Conservation (phyloP, 2,888 invertebrate genomes). For the Pristionchus arcanus region DNA sequence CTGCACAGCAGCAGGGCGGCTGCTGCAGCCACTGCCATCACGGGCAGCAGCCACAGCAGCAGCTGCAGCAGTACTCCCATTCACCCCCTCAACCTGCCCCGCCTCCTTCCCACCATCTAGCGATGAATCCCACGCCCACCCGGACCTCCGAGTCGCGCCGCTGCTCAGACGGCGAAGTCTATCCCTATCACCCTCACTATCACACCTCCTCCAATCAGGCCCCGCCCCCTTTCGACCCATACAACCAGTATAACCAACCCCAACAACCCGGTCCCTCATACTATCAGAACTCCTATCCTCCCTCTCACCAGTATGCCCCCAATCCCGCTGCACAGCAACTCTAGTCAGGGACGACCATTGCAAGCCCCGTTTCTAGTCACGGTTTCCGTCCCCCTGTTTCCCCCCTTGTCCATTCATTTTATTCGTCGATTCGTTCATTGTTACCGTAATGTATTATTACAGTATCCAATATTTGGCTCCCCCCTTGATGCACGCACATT, state of each 20-base stretch:
- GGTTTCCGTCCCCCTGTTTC: not conserved
- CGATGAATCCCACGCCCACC: not conserved
- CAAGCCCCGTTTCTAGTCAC: slow-evolving; percentile 32
- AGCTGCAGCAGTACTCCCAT: not conserved
- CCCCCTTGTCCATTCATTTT: not conserved
- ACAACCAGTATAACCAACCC: not conserved
- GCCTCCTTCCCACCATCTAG: not conserved
- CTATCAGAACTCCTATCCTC: not conserved
- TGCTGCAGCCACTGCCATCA: slow-evolving; percentile 45
- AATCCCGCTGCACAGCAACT: not conserved
- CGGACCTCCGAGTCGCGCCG: slow-evolving; percentile 26
- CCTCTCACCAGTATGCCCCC: not conserved
- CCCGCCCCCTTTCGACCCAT: not conserved
- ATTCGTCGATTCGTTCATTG: not conserved
- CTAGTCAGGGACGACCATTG: not conserved
- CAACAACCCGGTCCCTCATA: slow-evolving; percentile 5
- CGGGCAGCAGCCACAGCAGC: slow-evolving; percentile 3
- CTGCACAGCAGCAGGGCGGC: not conserved
- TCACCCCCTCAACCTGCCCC: not conserved
- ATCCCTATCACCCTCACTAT: not conserved
- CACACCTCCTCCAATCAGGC: not conserved
- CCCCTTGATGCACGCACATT: slow-evolving; percentile 13
- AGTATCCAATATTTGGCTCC: slow-evolving; percentile 40
- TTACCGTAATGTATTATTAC: slow-evolving; percentile 12
- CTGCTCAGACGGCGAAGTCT: slow-evolving; percentile 48